phyloP scores from a whole-genome alignment of 53 echinoderm and acorn worm genomes.

The Crossaster papposus region DNA sequence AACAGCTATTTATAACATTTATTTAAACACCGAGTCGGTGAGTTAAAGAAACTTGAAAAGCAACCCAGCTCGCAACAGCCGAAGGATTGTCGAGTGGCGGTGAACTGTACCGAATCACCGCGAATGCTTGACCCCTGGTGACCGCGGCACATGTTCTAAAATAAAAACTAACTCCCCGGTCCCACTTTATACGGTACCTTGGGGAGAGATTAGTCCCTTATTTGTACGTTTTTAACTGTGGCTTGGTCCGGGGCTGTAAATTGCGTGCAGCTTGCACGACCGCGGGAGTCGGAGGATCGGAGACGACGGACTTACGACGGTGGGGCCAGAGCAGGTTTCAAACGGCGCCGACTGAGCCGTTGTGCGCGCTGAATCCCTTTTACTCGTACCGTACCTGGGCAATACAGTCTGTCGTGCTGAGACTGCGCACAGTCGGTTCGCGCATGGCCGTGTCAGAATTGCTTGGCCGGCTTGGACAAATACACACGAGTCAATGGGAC shows the following conservation, averaged over 20 bases:
- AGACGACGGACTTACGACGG: conserved; percentile 53
- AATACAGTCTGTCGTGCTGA: not conserved
- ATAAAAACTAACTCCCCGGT: not conserved
- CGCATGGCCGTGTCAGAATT: no score
- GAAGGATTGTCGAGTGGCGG: conserved; percentile 40
- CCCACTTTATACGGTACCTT: conserved; percentile 55
- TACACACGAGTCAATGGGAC: no score
- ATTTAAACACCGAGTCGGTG: conserved; percentile 21
- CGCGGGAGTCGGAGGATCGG: not conserved
- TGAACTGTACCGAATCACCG: conserved; percentile 32
- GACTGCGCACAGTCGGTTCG: not conserved
- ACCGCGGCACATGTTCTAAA: conserved; percentile 32
- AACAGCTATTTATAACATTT: not conserved
- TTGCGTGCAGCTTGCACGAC: conserved; percentile 16
- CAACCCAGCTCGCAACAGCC: conserved; percentile 6
- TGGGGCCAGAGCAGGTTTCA: conserved; percentile 10
- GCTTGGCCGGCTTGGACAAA: no score
- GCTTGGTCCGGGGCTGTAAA: conserved; percentile 50
- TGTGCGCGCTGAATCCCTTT: not conserved
- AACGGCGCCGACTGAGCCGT: conserved; percentile 45
- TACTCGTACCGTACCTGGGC: conserved; percentile 36
- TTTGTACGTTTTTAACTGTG: conserved; percentile 53
- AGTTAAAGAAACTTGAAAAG: not conserved
- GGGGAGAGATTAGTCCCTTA: conserved; percentile 66
- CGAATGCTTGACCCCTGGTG: conserved; percentile 43